A percentile compares a stretch with the other conserved stretches of the same genome.
Evolutionary conservation across 2,113 vertebrate genomes (phyloP).

Genomic region (Cyphomyrus discorhynchus): DNA sequence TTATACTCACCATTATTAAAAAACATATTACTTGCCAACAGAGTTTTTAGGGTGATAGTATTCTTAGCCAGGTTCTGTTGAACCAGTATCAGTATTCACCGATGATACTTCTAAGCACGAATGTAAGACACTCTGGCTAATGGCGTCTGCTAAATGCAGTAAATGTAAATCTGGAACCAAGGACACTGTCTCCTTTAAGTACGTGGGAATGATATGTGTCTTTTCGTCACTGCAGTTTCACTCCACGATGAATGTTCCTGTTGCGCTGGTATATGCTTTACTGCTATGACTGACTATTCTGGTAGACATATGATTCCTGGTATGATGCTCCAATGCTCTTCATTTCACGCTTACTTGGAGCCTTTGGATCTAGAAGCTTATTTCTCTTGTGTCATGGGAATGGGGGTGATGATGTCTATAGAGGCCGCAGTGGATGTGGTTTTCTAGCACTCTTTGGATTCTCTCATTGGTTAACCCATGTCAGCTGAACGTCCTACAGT

Average conservation of each 20-base stretch:
- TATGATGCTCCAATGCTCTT: neutral
- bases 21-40: no score
- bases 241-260: neutral
- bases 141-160: no score
- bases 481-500: neutral
- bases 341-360: neutral
- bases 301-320: neutral
- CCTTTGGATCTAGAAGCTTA: neutral
- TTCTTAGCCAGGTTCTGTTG: no score
- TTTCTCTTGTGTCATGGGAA: neutral
- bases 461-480: neutral
- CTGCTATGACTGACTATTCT: neutral
- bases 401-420: neutral
- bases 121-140: no score
- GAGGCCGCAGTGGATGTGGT: neutral
- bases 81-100: no score
- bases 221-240: neutral
- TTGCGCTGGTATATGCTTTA: neutral
- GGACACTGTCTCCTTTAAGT: neutral
- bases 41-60: no score
- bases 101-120: no score
- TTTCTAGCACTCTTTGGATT: neutral
- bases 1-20: no score
- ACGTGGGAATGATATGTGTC: neutral
- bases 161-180: neutral